These are phyloP conservation scores for Australoheros scitulus DNA, from an alignment of 2,113 vertebrate species.

Conservation along the genomic window DNA sequence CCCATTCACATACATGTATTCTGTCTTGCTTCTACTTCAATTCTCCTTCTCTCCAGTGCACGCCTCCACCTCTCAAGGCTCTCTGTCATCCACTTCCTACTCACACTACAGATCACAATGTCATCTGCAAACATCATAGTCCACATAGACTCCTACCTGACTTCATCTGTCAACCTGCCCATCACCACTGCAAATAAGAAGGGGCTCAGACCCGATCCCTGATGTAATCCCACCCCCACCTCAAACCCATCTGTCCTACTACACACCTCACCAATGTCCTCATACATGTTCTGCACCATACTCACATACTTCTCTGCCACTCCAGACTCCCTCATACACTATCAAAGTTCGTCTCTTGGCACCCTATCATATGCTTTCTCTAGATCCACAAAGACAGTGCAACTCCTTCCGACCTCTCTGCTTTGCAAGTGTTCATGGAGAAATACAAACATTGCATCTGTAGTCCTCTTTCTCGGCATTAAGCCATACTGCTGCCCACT, in stretches of 20 bases:
- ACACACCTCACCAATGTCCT: not conserved
- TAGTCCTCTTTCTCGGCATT: not conserved
- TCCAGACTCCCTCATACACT: not conserved
- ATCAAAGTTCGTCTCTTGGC: not conserved
- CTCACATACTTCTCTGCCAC: not conserved
- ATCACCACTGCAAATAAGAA: too few relatives aligned
- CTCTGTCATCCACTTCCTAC: not conserved
- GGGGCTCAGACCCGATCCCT: too few relatives aligned
- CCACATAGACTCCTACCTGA: not conserved
- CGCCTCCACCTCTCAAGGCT: not conserved
- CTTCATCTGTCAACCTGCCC: not conserved
- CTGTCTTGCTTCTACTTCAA: not conserved
- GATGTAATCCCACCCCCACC: not conserved
- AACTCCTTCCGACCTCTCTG: not conserved
- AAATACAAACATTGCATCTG: not conserved
- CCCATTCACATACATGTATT: not conserved
- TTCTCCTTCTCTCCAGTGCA: not conserved
- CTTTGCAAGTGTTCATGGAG: too few relatives aligned
- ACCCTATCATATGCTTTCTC: not conserved
- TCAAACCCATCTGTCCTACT: not conserved
- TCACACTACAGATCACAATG: not conserved
- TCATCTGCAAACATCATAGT: not conserved
- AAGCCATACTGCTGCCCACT: not conserved
- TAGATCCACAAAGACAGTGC: not conserved
- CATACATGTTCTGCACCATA: not conserved